Evolutionary conservation across 2,888 invertebrate genomes (phyloP).

Genomic region (Aphrophora alni): DNA sequence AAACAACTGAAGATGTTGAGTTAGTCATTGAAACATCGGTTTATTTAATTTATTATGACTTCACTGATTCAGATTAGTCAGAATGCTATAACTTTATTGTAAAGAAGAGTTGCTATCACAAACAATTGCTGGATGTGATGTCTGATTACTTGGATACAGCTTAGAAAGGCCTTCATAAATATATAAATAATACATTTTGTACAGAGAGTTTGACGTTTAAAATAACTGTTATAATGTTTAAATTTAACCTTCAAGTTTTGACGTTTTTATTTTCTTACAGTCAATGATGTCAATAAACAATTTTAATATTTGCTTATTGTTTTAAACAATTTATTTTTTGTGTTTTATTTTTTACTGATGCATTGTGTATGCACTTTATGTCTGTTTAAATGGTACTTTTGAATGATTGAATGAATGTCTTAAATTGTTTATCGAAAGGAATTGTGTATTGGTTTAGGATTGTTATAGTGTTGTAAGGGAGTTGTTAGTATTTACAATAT

Average conservation of each 20-base stretch:
- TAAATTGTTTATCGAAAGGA: neutral
- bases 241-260: neutral
- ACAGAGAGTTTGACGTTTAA: neutral
- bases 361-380: neutral
- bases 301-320: neutral
- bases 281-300: neutral
- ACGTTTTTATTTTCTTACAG: neutral
- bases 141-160: neutral
- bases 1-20: too few relatives aligned
- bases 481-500: neutral
- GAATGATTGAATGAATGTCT: neutral
- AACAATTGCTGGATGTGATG: too few relatives aligned
- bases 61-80: too few relatives aligned
- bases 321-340: neutral
- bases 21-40: too few relatives aligned
- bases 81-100: too few relatives aligned
- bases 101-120: neutral
- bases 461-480: neutral
- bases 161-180: neutral
- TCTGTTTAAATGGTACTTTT: neutral
- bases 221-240: neutral
- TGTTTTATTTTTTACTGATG: neutral
- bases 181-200: slow-evolving; percentile 6
- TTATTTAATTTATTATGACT: too few relatives aligned
- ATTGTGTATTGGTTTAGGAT: neutral